phyloP scores from a whole-genome alignment of 2,888 invertebrate species.

The Cheilosia urbana region DNA sequence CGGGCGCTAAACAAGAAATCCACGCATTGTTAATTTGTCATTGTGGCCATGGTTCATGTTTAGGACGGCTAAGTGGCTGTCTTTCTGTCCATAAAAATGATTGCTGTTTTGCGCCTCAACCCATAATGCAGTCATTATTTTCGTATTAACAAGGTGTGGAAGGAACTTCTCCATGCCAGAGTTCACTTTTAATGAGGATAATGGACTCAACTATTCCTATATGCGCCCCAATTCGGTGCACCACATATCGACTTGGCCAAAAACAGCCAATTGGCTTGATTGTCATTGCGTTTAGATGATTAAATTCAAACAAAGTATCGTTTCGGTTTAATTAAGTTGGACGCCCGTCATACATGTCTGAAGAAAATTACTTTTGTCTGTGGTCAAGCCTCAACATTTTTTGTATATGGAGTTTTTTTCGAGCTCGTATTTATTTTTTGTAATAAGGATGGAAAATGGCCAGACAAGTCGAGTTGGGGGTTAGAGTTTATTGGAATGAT shows the following conservation, averaged over 20 bases:
- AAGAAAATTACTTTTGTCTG: not conserved
- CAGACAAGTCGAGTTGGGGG: too few species aligned
- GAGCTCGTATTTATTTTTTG: too few species aligned
- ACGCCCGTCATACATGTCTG: not conserved
- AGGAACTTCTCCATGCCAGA: conserved; percentile 78
- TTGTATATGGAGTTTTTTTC: not conserved
- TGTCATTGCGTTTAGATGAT: conserved; percentile 60
- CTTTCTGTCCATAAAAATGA: conserved; percentile 74
- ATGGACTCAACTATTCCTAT: conserved; percentile 54
- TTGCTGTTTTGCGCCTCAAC: conserved; percentile 72
- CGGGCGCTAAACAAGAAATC: conserved; percentile 73
- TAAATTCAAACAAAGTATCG: conserved; percentile 71
- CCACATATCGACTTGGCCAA: conserved; percentile 36
- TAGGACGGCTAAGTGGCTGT: conserved; percentile 71
- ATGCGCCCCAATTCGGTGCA: conserved; percentile 64
- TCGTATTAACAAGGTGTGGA: conserved; percentile 85
- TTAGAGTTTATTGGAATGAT: too few species aligned
- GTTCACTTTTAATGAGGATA: conserved; percentile 71
- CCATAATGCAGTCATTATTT: conserved; percentile 84
- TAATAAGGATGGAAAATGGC: too few species aligned
- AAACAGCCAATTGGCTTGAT: conserved; percentile 58
- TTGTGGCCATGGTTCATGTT: conserved; percentile 68
- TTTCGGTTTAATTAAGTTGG: conserved; percentile 59
- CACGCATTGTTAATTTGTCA: conserved; percentile 73
- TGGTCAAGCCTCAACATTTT: not conserved